Percentiles rank a stretch among this genome's conserved stretches.
phyloP scores from a whole-genome alignment of 2,888 invertebrate genomes.

The Drosophila neutralis region DNA sequence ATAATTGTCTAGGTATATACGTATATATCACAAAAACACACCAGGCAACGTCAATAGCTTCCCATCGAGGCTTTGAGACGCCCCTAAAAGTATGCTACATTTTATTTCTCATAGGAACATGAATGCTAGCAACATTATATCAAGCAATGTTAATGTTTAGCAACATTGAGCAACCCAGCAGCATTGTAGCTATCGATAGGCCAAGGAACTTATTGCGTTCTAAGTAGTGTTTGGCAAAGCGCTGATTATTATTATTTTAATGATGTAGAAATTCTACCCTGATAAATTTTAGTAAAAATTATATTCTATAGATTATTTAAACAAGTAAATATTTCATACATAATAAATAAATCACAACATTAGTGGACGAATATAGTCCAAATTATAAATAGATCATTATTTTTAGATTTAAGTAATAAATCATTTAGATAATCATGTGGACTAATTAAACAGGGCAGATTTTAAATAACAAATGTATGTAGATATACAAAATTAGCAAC shows the following conservation, averaged over 20 bases:
- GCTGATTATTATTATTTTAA: not conserved
- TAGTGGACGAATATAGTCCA: constrained; percentile 11
- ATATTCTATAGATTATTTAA: not conserved
- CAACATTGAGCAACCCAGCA: constrained; percentile 21
- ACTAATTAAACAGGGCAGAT: constrained; percentile 12
- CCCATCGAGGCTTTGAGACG: not conserved
- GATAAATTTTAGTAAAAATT: not conserved
- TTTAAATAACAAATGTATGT: constrained; percentile 2
- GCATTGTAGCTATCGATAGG: constrained; percentile 13
- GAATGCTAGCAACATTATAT: constrained; percentile 25
- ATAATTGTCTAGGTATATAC: not conserved
- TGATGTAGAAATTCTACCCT: not conserved
- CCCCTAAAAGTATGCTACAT: constrained; percentile 46
- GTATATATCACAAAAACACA: not conserved
- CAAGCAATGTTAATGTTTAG: constrained; percentile 22
- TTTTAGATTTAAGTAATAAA: constrained; percentile 18
- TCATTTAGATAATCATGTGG: constrained; percentile 17
- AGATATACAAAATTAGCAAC: constrained; percentile 25
- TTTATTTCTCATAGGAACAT: not conserved
- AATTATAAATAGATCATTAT: constrained; percentile 5
- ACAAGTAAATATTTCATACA: not conserved
- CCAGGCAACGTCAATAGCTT: not conserved
- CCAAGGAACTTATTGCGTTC: not conserved
- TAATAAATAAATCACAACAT: constrained; percentile 1
- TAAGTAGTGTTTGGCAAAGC: not conserved